Base-by-base conservation (phyloP, 2,797 vertebrate species). In the Danio kyathit region DNA sequence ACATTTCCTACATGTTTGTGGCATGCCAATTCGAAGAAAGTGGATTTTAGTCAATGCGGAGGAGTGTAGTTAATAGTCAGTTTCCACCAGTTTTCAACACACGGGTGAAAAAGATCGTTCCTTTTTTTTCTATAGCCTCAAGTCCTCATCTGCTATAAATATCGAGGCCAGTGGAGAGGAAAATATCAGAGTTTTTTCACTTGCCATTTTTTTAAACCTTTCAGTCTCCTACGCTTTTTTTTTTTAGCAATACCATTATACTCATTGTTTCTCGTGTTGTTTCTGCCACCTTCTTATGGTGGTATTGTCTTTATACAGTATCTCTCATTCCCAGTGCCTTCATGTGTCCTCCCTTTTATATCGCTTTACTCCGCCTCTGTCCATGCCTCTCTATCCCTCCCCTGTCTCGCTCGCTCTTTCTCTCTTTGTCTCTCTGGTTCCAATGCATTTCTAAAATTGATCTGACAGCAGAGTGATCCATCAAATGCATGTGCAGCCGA, bases 381-480 rank as follows among this genome's bases (percentile, higher is more conserved):
- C 52, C 78, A 80, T 49, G 16, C 61, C 70, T 64, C 14, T 54
- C 41, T 71, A 80, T 76, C 41, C 66, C 59, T 67, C 9, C 9
- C 84, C n/a, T 29, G 57, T 80, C 51, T 70, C 21, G 16, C 56
- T 77, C 41, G 5, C 9, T 40, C 69, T 60, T 44, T 74, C 38
- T 43, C 54, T 77, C 80, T 79, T 73, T 60, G 56, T 69, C 44
- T 69, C 80, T 76, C 64, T 0, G 4, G 70, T 79, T 70, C 79
- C 79, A 84, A 82, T 79, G 84, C 87, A 87, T 90, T 91, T 91
- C 86, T 87, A 82, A 90, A 89, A 92, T 91, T 90, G 90, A 90
- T 91, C 84, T 89, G 89, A 92, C 90, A 91, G 87, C 73, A 85
- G 63, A 89, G 84, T 87, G 86, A 92, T 94, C 88, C 90, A 93